Base-by-base conservation (phyloP, 2,888 invertebrate genomes). In the Anagyrus pseudococci region DNA sequence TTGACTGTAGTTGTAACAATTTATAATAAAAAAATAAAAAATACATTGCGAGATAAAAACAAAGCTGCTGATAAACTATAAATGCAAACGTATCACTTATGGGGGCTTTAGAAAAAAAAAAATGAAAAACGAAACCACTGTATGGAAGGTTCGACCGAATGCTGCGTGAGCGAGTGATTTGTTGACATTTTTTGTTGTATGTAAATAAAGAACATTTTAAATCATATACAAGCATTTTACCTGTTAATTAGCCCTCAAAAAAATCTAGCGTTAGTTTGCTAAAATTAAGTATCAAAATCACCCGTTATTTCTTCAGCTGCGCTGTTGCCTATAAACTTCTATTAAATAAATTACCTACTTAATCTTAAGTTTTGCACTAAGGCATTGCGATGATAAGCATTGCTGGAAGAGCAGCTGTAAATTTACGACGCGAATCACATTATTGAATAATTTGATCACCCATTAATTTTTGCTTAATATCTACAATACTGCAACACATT, bases 161-260 rank as follows among this genome's bases (percentile, higher is more conserved):
- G 69, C 68, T 69, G 68, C 67, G 72, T 68, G 67, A 71, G 68
- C 67, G 72, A 69, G 67, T 71, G 69, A 68, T 67, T 69, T 73
- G 70, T 70, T 72, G 68, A 68, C 57, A 70, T 66, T 71, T 69
- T 71, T 73, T 68, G 73, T 74, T 74, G 71, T 70, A 74, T 74
- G 73, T 75, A 74, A 75, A 75, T 75, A 75, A 74, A 74, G 68
- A 71, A 70, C 55, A 53, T 63, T 66, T 66, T 57, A 66, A 66
- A 57, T 57, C 56, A 54, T 54, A 54, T 26, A 3, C 25, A 40
- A 47, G 26, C 33, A 33, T 33, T 33, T 13, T 8, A 8, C 13
- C 13, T 33, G 6, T 33, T 33, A 8, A 33, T 33, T 13, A 6
- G 6, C 13, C 33, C 33, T 33, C 33, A 13, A 33, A 33, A 33